phyloP scores from a whole-genome alignment of 2,113 vertebrate species.

The Danio rerio region DNA sequence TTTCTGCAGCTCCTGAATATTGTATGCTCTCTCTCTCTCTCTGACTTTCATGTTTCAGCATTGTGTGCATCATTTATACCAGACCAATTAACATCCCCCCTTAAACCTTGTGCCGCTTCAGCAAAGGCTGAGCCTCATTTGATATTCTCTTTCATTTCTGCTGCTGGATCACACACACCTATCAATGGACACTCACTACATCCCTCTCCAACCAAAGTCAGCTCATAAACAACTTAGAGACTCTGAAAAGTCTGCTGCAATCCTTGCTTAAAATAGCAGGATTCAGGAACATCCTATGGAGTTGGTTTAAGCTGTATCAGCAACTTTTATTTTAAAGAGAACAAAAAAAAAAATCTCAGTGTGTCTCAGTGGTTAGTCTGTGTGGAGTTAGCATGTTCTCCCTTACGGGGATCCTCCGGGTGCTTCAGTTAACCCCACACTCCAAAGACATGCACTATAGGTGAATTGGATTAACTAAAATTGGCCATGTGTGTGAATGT shows the following conservation, averaged over 20 bases:
- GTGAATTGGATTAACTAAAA: too few species aligned
- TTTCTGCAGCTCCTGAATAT: slow-evolving; percentile 53
- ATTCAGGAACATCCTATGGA: background rate
- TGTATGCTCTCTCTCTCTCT: slow-evolving; percentile 35
- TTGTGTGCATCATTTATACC: slow-evolving; percentile 46
- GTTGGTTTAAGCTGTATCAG: background rate
- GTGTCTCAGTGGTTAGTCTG: too few species aligned
- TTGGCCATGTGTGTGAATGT: too few species aligned
- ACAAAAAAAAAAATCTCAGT: background rate
- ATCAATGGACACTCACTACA: slow-evolving; percentile 6
- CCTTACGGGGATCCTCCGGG: too few species aligned
- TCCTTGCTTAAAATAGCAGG: background rate
- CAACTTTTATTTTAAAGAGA: background rate
- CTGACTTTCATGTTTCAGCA: slow-evolving; percentile 56
- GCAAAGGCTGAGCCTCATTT: slow-evolving; percentile 55
- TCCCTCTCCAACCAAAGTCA: background rate
- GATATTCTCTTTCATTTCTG: slow-evolving; percentile 68
- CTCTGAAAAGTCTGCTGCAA: background rate
- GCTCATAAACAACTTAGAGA: background rate
- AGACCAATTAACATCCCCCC: slow-evolving; percentile 40
- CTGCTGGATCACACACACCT: slow-evolving; percentile 30
- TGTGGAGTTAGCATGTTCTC: too few species aligned
- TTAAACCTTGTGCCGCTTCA: slow-evolving; percentile 32
- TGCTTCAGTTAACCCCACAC: too few species aligned
- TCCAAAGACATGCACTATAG: too few species aligned